Percentiles rank a stretch among this genome's conserved stretches.
These are phyloP conservation scores for Gandaritis pyraliata DNA, from an alignment of 2,888 invertebrate genomes.

Conservation along the genomic window DNA sequence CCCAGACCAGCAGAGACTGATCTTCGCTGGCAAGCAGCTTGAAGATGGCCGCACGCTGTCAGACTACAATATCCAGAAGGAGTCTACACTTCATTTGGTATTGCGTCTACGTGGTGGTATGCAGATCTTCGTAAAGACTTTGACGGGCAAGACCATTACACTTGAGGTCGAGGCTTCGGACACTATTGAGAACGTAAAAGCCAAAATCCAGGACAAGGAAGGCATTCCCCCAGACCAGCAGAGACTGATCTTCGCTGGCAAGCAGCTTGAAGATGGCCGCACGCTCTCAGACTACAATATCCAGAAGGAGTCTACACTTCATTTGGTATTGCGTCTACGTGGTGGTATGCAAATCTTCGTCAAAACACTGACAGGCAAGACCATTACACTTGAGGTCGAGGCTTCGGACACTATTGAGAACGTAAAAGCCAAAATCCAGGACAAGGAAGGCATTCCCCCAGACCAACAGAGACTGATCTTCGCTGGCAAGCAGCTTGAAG, in stretches of 20 bases:
- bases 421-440: conserved; percentile 42
- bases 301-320: conserved; percentile 41
- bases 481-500: conserved; percentile 41
- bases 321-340: conserved; percentile 40
- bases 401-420: conserved; percentile 42
- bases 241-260: conserved; percentile 41
- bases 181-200: conserved; percentile 41
- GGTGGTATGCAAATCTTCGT: conserved; percentile 46
- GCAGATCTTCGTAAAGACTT: conserved; percentile 43
- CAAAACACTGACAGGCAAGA: conserved; percentile 40
- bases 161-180: conserved; percentile 40
- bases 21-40: conserved; percentile 42
- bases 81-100: conserved; percentile 40
- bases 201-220: conserved; percentile 43
- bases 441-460: conserved; percentile 43
- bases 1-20: conserved; percentile 41
- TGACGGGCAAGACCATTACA: conserved; percentile 41
- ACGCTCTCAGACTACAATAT: conserved; percentile 43
- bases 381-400: conserved; percentile 39
- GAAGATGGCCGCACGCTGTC: conserved; percentile 42
- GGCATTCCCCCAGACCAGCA: conserved; percentile 44
- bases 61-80: conserved; percentile 42
- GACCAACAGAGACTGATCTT: conserved; percentile 42
- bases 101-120: conserved; percentile 43
- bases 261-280: conserved; percentile 42